Evolutionary conservation across 2,113 vertebrate genomes (phyloP).

Genomic region (Thamnaconus septentrionalis): DNA sequence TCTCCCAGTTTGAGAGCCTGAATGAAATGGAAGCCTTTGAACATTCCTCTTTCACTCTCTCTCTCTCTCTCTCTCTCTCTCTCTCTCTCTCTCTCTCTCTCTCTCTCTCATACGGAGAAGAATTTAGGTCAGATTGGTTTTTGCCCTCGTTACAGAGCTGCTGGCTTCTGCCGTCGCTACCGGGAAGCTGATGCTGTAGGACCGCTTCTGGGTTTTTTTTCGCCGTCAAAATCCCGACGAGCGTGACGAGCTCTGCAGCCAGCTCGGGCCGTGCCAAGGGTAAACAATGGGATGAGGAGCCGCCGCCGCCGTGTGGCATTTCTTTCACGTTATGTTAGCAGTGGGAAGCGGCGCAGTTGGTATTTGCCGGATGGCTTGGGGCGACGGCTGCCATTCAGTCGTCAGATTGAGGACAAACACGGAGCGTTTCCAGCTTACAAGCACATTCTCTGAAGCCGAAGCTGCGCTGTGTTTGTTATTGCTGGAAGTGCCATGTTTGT

Average conservation of each 20-base stretch:
- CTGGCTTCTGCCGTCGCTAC: slow-evolving; percentile 39
- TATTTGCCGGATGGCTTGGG: slow-evolving; percentile 43
- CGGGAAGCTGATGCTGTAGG: slow-evolving; percentile 44
- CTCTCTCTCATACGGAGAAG: slow-evolving; percentile 8
- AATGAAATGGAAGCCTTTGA: too few relatives aligned
- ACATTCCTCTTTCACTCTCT: too few relatives aligned
- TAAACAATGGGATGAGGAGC: slow-evolving; percentile 32
- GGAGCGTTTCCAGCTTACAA: slow-evolving; percentile 25
- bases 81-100: too few relatives aligned
- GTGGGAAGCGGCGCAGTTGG: slow-evolving; percentile 21
- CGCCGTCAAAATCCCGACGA: slow-evolving; percentile 25
- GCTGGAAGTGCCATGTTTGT: slow-evolving; percentile 12
- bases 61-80: too few relatives aligned
- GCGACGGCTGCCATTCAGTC: slow-evolving; percentile 32
- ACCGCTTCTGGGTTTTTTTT: slow-evolving; percentile 49
- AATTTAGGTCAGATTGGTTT: slow-evolving; percentile 58
- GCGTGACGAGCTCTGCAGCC: slow-evolving; percentile 13
- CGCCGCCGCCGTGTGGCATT: slow-evolving; percentile 24
- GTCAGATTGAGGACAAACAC: slow-evolving; percentile 50
- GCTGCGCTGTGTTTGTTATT: slow-evolving; percentile 1
- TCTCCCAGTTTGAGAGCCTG: not conserved
- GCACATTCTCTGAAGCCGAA: slow-evolving; percentile 13
- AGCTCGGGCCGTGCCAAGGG: slow-evolving; percentile 17
- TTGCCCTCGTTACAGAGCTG: slow-evolving; percentile 61
- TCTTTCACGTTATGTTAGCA: slow-evolving; percentile 47